Conservation (phyloP, 2,113 vertebrate genomes). For the Rafetus swinhoei region DNA sequence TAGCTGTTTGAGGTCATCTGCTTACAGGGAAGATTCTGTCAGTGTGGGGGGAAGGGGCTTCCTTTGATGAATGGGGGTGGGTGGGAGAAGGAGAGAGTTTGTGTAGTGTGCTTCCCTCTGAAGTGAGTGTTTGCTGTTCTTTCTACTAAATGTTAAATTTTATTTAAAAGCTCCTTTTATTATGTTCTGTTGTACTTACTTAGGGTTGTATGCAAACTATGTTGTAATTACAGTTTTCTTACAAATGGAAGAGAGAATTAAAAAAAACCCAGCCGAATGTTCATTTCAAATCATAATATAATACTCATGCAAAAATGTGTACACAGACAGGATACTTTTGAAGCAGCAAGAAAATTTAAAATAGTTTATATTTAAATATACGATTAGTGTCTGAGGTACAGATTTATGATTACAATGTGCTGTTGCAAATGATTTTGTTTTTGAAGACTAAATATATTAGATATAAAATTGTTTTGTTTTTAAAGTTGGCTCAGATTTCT, state of each 20-base stretch:
- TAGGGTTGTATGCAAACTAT: background rate
- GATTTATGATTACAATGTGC: background rate
- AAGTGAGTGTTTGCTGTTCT: background rate
- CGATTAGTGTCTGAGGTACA: background rate
- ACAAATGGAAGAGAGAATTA: background rate
- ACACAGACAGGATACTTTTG: background rate
- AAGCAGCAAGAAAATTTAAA: background rate
- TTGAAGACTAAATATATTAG: background rate
- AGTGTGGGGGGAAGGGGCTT: background rate
- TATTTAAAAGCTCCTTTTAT: background rate
- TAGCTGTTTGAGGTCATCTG: slow-evolving; percentile 58
- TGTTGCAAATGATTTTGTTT: background rate
- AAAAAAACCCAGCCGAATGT: background rate
- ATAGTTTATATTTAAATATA: background rate
- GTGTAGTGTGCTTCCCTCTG: background rate
- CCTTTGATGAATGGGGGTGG: background rate
- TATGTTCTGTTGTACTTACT: background rate
- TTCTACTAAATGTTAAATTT: background rate
- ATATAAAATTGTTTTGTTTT: background rate
- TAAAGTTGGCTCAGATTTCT: background rate
- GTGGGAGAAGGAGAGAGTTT: background rate
- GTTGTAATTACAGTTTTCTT: background rate
- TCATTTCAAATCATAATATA: background rate
- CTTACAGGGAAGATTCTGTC: slow-evolving; percentile 17
- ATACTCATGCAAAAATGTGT: background rate